phyloP scores from a whole-genome alignment of 92 coral and sea anemone genomes.

The Virgularia gustaviana region DNA sequence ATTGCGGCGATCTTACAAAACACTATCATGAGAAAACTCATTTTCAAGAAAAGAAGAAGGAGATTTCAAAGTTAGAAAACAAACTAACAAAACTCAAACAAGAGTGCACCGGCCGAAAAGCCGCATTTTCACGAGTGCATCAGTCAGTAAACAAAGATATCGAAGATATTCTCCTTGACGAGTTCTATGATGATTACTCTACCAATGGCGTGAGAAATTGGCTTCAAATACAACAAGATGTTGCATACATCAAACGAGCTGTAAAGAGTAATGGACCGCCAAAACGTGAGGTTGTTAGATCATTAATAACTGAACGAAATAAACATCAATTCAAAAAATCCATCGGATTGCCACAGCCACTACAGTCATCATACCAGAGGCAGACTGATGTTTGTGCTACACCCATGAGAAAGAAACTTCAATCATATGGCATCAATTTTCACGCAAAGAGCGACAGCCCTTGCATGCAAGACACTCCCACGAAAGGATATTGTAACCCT shows the following conservation, averaged over 20 bases:
- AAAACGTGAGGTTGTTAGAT: slow-evolving; percentile 35
- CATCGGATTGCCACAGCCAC: slow-evolving; percentile 23
- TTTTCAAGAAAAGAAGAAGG: slow-evolving; percentile 29
- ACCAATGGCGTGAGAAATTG: slow-evolving; percentile 39
- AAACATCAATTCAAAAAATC: slow-evolving; percentile 7
- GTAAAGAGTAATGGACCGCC: slow-evolving; percentile 38
- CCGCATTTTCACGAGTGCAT: slow-evolving; percentile 43
- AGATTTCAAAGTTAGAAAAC: slow-evolving; percentile 14
- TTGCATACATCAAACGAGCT: slow-evolving; percentile 32
- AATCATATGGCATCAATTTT: slow-evolving; percentile 24
- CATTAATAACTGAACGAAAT: slow-evolving; percentile 27
- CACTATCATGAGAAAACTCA: slow-evolving; percentile 41
- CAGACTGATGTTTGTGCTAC: neutral
- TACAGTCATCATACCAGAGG: slow-evolving; percentile 15
- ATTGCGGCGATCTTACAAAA: slow-evolving; percentile 35
- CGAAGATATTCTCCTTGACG: slow-evolving; percentile 45
- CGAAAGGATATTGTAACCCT: neutral
- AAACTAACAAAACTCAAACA: slow-evolving; percentile 42
- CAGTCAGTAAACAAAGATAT: slow-evolving; percentile 39
- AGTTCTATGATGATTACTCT: slow-evolving; percentile 40
- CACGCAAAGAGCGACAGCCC: slow-evolving; percentile 22
- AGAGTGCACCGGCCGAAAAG: slow-evolving; percentile 40
- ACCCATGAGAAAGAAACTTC: slow-evolving; percentile 8
- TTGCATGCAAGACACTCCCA: neutral
- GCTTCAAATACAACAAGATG: slow-evolving; percentile 50